These are phyloP conservation scores for Sebastes oblongus DNA, from an alignment of 2,797 vertebrate species.

Conservation along the genomic window DNA sequence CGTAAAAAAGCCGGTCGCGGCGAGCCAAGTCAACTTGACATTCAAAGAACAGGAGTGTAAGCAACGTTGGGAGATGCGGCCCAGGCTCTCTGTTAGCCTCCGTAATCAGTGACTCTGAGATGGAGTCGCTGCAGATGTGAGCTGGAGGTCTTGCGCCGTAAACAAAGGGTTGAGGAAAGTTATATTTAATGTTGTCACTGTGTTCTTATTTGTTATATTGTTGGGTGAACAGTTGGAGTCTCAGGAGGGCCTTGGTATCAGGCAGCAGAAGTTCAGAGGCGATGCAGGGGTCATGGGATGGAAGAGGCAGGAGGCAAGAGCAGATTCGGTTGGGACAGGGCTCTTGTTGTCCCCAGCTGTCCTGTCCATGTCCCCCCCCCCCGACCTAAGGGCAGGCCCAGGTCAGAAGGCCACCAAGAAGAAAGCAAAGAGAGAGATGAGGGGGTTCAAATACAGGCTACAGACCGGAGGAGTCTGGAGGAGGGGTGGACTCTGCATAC, in stretches of 20 bases:
- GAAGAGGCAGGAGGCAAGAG: conserved; percentile 52
- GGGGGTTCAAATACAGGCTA: conserved; percentile 68
- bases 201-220: conserved; percentile 47
- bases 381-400: conserved; percentile 38
- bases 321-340: conserved; percentile 53
- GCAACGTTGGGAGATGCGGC: conserved; percentile 19
- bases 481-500: conserved; percentile 21
- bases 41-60: conserved; percentile 30
- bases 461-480: conserved; percentile 31
- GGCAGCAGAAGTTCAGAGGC: conserved; percentile 75
- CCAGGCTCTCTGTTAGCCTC: conserved; percentile 18
- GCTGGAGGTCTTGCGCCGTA: conserved; percentile 31
- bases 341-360: conserved; percentile 81
- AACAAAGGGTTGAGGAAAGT: conserved; percentile 39
- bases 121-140: conserved; percentile 43
- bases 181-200: conserved; percentile 22
- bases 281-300: conserved; percentile 62
- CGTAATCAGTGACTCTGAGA: conserved; percentile 50
- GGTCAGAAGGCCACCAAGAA: conserved; percentile 70
- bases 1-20: conserved; percentile 55
- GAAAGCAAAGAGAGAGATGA: conserved; percentile 62
- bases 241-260: conserved; percentile 28
- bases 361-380: conserved; percentile 55
- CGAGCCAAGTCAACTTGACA: conserved; percentile 49
- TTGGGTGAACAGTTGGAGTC: conserved; percentile 55